Evolutionary conservation across 1,140 invertebrate species (phyloP), one percentile per base, ranked within the genome.

Genomic region (Bathynomus jamesi): DNA sequence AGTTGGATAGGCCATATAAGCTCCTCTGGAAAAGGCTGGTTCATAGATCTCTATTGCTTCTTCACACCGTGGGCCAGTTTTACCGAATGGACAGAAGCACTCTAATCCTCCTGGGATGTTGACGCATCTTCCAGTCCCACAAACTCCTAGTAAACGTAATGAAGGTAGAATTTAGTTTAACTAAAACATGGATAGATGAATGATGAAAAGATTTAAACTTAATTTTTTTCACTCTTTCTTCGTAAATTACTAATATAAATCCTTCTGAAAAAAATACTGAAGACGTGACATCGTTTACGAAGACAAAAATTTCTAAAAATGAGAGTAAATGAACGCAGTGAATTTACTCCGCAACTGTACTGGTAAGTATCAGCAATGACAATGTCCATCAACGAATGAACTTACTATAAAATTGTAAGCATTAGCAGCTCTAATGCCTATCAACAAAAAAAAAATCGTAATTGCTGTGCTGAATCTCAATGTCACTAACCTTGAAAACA

Each of bases 51-150:
- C 82, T 5, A 89, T 81, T n/a, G 85, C 84, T 65, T 83, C 80
- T 78, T 89, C 86, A 81, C 91, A 97, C 75, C 89, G 86, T 8
- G 85, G 82, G 29, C 95, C 95, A 17, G 87, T 86, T 79, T 86
- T 90, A 17, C 91, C 91, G 62, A 92, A 83, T 21, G 93, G 93
- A 81, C 95, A 98, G 27, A 89, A 87, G 80, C 95, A 98, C 62
- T 88, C 86, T 81, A 92, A 92, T 28, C 91, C 89, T 46, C 85
- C 85, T 5, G 87, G 87, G 17, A 82, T 88, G 80, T 95, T 89
- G 10, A 88, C 83, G 80, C 95, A 98, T 40, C 87, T 86, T 4
- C 94, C 95, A 21, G 85, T 83, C 10, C 92, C 93, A 82, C 95
- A 98, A 0, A 90, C 86, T 65, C 91, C 93, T 89, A 78, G 63